A percentile compares a stretch with the other conserved stretches of the same genome.
phyloP scores from a whole-genome alignment of 2,797 vertebrate genomes.

The Neosilurus mollespiculum region DNA sequence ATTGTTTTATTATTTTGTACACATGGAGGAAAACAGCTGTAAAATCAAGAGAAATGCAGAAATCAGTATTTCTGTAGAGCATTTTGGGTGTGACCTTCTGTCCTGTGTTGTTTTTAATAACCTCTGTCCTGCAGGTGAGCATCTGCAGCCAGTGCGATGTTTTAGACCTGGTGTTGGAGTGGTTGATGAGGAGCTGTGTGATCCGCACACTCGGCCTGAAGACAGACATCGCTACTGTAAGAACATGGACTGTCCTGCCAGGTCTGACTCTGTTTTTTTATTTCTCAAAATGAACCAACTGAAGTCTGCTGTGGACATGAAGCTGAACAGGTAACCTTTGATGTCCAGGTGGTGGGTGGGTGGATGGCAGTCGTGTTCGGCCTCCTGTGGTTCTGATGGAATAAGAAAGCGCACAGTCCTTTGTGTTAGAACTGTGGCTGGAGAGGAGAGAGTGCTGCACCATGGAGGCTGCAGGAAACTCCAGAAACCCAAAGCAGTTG shows the following conservation, averaged over 20 bases:
- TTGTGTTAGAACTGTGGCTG: constrained; percentile 85
- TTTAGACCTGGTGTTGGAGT: constrained; percentile 77
- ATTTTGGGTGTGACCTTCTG: background rate
- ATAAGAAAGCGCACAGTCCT: constrained; percentile 85
- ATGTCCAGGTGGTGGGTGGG: constrained; percentile 91
- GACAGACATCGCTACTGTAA: constrained; percentile 84
- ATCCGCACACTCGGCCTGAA: constrained; percentile 76
- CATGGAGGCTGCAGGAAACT: constrained; percentile 84
- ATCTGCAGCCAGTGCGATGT: constrained; percentile 81
- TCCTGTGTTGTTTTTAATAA: background rate
- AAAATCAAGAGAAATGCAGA: background rate
- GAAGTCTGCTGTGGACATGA: background rate
- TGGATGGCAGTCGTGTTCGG: constrained; percentile 90
- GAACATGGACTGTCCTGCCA: constrained; percentile 87
- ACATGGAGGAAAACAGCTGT: background rate
- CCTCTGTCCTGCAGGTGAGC: constrained; percentile 69
- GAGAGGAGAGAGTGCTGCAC: constrained; percentile 88
- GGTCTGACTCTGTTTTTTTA: constrained; percentile 65
- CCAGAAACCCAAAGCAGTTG: constrained; percentile 84
- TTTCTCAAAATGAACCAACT: background rate
- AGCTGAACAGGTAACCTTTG: constrained; percentile 14
- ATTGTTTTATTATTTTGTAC: background rate
- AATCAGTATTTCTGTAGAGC: background rate
- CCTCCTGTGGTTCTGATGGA: constrained; percentile 84
- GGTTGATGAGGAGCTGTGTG: constrained; percentile 85